These are phyloP conservation scores for Prionailurus viverrinus DNA, from an alignment of 2,113 vertebrate species.

Conservation along the genomic window DNA sequence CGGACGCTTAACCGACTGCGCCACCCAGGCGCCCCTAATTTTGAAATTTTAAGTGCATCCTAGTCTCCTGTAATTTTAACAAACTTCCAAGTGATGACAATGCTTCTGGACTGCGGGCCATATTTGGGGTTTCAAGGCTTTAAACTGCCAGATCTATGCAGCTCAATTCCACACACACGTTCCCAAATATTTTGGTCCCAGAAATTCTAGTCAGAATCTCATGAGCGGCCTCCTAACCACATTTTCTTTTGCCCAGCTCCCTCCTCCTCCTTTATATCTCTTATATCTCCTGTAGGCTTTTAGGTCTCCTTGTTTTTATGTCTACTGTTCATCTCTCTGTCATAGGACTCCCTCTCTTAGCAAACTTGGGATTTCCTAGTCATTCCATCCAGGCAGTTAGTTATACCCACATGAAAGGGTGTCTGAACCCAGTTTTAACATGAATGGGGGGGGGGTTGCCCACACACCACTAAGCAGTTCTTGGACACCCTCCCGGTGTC, in stretches of 20 bases:
- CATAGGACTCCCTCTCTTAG: neutral
- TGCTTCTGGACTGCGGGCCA: neutral
- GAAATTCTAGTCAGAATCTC: neutral
- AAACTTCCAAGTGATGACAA: neutral
- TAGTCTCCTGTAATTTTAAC: neutral
- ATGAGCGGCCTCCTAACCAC: neutral
- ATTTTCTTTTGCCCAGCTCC: neutral
- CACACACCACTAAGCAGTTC: neutral
- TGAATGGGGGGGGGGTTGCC: neutral
- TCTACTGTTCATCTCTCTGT: neutral
- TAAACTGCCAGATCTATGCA: neutral
- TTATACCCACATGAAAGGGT: neutral
- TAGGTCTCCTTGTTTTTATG: neutral
- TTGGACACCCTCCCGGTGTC: neutral
- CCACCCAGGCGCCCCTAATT: neutral
- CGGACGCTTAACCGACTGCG: too few species aligned
- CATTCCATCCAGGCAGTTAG: neutral
- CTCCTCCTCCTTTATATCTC: neutral
- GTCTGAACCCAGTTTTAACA: neutral
- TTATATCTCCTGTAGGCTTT: neutral
- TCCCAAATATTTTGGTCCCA: accelerated
- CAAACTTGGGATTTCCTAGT: neutral
- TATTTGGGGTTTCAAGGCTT: neutral
- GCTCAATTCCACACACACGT: accelerated
- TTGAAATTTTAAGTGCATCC: neutral